A percentile compares a stretch with the other conserved stretches of the same genome.
Evolutionary conservation across 2,797 vertebrate species (phyloP).

Genomic region (Chrysocyon brachyurus): DNA sequence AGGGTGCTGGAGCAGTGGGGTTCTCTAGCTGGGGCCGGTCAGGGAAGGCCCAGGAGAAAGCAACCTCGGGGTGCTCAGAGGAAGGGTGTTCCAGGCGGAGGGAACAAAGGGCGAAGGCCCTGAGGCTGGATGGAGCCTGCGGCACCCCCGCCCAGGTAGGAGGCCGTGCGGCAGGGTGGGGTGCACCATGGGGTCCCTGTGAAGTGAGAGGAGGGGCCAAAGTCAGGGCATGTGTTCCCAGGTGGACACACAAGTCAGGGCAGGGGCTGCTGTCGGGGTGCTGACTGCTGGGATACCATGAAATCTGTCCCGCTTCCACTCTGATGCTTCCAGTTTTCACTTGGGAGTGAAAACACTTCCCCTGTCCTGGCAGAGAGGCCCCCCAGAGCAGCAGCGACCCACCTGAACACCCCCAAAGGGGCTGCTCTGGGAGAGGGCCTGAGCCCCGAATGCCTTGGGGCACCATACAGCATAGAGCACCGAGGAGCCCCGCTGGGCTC

Average conservation of each 20-base stretch:
- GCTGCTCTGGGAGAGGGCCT: neutral
- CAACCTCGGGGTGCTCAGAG: neutral
- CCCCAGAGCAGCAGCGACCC: neutral
- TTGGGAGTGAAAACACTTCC: neutral
- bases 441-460: neutral
- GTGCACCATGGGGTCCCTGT: neutral
- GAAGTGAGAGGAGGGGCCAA: neutral
- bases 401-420: too few species aligned
- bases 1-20: neutral
- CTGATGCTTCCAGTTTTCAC: neutral
- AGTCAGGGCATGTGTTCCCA: neutral
- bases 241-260: neutral
- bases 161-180: fast-evolving
- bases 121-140: neutral
- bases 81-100: neutral
- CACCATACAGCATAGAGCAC: too few species aligned
- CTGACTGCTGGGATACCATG: neutral
- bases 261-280: neutral
- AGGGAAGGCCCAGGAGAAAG: neutral
- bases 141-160: neutral
- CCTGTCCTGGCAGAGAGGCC: neutral
- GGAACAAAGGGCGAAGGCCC: neutral
- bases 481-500: too few species aligned
- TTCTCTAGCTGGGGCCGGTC: neutral
- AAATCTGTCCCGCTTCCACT: neutral